Evolutionary conservation across 2,113 vertebrate species (phyloP), one percentile per base, ranked within the genome.

Genomic region (Caranx ignobilis): DNA sequence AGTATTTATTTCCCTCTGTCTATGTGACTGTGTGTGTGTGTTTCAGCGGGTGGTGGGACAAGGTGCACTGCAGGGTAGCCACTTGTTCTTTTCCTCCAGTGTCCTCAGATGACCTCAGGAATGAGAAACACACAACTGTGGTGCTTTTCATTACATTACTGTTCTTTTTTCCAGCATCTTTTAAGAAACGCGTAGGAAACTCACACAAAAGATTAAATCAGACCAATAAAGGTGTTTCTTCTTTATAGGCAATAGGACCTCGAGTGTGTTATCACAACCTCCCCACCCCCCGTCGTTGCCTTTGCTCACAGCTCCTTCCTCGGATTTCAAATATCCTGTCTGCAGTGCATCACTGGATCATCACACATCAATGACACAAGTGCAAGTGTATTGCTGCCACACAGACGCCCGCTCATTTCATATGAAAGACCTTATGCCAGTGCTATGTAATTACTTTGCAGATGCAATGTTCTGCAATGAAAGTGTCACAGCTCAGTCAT

Each of bases 61-160:
- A 47, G 18, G n/a, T 62, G 71, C 61, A 57, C 21, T 69, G 54
- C 68, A 75, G 60, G 76, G 63, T 52, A 50, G 52, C 57, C 79
- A n/a, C 62, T 75, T 65, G 21, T 84, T 77, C 45, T 69, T 73
- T 70, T 35, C 12, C 19, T 68, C 15, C 32, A 21, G 11, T 43
- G 43, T 83, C 65, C 82, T 73, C 13, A 82, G n/a, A 41, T 61
- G 34, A 80, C 66, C 60, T 75, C 31, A 31, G 39, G 5, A 15
- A 19, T 32, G 21, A 68, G 6, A 39, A 41, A 59, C n/a, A 13
- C 34, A 63, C 7, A 18, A 12, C 68, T 31, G 56, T 13, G 31
- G n/a, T 67, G 8, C 35, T 32, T 43, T 31, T 62, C 11, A 54
- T 13, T 31, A 3, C 11, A 31, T 31, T 56, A 26, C 6, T 62